Conservation (phyloP, 2,797 vertebrate species). For the Etheostoma perlongum region DNA sequence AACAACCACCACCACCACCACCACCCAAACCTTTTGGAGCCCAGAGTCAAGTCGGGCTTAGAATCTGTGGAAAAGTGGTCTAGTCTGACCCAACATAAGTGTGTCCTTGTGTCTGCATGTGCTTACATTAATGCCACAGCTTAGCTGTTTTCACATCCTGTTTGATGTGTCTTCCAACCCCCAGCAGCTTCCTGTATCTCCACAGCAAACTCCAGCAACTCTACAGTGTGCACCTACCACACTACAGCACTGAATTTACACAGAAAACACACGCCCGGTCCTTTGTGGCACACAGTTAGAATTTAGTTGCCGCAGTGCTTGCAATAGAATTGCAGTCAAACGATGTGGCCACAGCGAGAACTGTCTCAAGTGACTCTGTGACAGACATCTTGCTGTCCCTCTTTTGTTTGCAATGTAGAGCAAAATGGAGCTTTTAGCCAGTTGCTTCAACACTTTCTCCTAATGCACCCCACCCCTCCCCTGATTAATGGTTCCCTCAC, state of each 20-base stretch:
- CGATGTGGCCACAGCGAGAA: background rate
- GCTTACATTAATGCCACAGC: conserved; percentile 36
- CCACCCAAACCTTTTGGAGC: background rate
- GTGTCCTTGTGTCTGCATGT: conserved; percentile 23
- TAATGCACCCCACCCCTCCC: background rate
- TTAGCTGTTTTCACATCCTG: conserved; percentile 82
- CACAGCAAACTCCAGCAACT: conserved; percentile 65
- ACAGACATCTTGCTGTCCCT: conserved; percentile 13
- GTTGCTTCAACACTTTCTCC: conserved; percentile 18
- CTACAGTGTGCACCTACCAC: conserved; percentile 25
- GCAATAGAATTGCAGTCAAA: background rate
- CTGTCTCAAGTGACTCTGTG: background rate
- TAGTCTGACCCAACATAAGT: conserved; percentile 33
- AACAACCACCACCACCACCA: background rate
- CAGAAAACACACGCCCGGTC: background rate
- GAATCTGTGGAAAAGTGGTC: background rate
- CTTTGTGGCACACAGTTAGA: background rate
- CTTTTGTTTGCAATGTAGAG: background rate
- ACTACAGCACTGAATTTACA: background rate
- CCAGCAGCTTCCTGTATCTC: conserved; percentile 83
- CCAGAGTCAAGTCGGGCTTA: background rate
- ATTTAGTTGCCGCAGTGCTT: background rate
- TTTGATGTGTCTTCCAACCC: conserved; percentile 80
- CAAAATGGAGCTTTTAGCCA: conserved; percentile 21
- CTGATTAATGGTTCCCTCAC: conserved; percentile 51